Evolutionary conservation across 2,113 vertebrate genomes (phyloP), one percentile per base, ranked within the genome.

Genomic region (Shinisaurus crocodilurus): DNA sequence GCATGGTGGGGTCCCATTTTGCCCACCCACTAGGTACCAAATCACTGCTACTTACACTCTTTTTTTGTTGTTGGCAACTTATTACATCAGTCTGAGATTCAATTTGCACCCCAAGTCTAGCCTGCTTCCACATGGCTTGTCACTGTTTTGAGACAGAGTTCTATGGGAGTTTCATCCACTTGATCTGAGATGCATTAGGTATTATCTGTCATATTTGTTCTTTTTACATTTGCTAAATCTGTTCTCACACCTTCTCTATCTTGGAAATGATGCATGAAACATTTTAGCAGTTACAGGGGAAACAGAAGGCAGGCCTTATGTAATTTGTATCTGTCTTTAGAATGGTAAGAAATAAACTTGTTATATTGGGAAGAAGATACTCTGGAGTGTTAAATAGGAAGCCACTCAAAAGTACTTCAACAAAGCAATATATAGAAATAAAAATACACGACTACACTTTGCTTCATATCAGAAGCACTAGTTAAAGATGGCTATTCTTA

Each of bases 21-120:
- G 65, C 37, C 85, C 54, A 75, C 40, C 54, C 89, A 72, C 76
- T n/a, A 82, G 60, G 85, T 65, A 74, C 50, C 13, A 87, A 65
- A 81, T 57, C 27, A 45, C 45, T 72, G 50, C 18, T 9, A 86
- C 45, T 40, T 57, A 80, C 65, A 32, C 12, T 57, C 13, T 70
- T 25, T n/a, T 1, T 20, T n/a, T 89, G 4, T 50, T 25, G 16
- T 50, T 10, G 25, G 43, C 23, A 7, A 43, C n/a, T 69, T 69
- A 13, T n/a, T 48, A 16, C 23, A 40, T 1, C 9, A 65, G 32
- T 81, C 75, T 60, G 27, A 45, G 12, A 80, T n/a, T 63, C 77
- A 63, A 72, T 74, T 90, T 82, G 69, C 50, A 82, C 67, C 50
- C 50, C 8, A 45, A 57, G 6, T 70, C 1, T 37, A 74, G 34